These are phyloP conservation scores for Pangasius djambal DNA, from an alignment of 2,797 vertebrate genomes.

Conservation along the genomic window DNA sequence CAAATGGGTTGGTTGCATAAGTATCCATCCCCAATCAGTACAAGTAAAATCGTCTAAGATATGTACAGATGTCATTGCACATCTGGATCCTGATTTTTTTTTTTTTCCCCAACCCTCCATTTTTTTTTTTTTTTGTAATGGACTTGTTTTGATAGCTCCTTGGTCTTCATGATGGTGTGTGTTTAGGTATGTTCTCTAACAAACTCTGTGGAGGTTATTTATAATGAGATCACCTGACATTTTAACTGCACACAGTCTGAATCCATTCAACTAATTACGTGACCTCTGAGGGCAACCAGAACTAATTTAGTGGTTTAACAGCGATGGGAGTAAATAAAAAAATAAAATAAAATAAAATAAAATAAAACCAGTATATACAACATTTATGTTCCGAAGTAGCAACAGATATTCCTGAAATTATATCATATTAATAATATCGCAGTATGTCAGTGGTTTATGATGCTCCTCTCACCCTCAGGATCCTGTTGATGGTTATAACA, in stretches of 20 bases:
- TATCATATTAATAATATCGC: neutral
- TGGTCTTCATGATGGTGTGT: neutral
- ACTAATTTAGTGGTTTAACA: neutral
- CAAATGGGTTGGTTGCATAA: neutral
- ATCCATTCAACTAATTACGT: neutral
- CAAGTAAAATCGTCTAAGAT: neutral
- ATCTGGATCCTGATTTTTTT: neutral
- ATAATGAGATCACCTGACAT: neutral
- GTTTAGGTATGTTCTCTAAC: neutral
- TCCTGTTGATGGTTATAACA: slow-evolving; percentile 77
- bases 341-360: neutral
- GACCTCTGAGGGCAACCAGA: neutral
- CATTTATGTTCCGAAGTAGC: neutral
- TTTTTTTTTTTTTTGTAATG: neutral
- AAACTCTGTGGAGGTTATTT: neutral
- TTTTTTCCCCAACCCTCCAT: neutral
- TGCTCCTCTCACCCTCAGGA: slow-evolving; percentile 77
- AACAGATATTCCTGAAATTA: neutral
- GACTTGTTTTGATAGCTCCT: neutral
- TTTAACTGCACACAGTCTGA: neutral
- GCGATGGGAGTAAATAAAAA: too few species aligned
- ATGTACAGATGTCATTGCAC: neutral
- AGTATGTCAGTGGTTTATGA: neutral
- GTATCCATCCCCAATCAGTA: neutral
- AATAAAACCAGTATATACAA: neutral